Evolutionary conservation across 2,113 vertebrate species (phyloP), one percentile per base, ranked within the genome.

Genomic region (Suricata suricatta): DNA sequence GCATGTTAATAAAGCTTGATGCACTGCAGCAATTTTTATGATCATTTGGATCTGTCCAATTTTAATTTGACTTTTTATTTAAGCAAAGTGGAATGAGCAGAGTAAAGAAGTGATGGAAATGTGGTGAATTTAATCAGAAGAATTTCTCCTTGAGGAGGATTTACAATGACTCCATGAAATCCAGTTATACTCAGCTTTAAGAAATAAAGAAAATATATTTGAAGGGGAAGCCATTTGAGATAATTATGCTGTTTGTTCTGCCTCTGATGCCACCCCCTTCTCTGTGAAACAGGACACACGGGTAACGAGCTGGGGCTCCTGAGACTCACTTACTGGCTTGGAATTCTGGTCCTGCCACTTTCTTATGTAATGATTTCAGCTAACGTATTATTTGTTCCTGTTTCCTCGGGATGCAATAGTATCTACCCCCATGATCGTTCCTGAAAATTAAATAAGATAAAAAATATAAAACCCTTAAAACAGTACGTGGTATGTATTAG

Each of bases 51-150:
- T 80, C 19, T 71, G 35, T 66, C 64, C 38, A 16, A 76, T 80
- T 47, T 71, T 23, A 84, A 64, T 96, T 35, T 50, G 66, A 76
- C 14, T 52, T 93, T 92, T 90, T 33, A 77, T 81, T 97, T 94
- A 87, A 80, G 44, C 35, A 66, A 64, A 76, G 9, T 38, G 7
- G 52, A 79, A 33, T 71, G 16, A 69, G 4, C 11, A 84, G 0
- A n/a, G 21, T 27, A 52, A 95, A 50, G 14, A 23, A 88, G 23
- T 71, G 23, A 71, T 52, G n/a, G 41, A 66, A 85, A 68, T 52
- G 60, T 64, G 16, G 16, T 60, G 60, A 54, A 76, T 88, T 91
- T 47, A 76, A 63, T 93, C 33, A 77, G 25, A 64, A 72, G 16
- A 21, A 68, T 79, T 85, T 66, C 44, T 84, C 33, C 35, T 60